A percentile compares a stretch with the other conserved stretches of the same genome.
Conservation (phyloP, 1,140 invertebrate genomes). For the Vanessa tameamea region DNA sequence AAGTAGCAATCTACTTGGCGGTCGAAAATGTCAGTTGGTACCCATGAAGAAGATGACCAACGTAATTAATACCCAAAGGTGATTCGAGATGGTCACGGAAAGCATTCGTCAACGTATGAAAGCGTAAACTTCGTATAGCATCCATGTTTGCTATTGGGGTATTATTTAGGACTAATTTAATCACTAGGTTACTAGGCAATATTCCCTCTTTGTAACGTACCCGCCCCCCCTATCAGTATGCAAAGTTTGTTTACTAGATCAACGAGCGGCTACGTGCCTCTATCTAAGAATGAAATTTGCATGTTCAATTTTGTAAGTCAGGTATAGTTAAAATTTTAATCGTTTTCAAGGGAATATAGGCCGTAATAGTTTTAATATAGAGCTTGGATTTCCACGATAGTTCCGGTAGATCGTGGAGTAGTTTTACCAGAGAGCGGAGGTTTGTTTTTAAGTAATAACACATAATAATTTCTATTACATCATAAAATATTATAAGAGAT, state of each 20-base stretch:
- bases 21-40: too few relatives aligned
- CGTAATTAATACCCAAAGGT: too few relatives aligned
- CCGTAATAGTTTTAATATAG: background rate
- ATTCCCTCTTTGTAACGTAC: constrained; percentile 1
- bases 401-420: background rate
- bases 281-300: constrained; percentile 37
- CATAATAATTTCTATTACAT: background rate
- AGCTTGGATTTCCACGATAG: background rate
- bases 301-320: constrained; percentile 31
- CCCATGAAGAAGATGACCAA: too few relatives aligned
- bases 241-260: constrained; percentile 38
- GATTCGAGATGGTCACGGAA: too few relatives aligned
- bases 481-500: background rate
- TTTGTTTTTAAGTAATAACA: constrained; percentile 4
- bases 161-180: constrained; percentile 8
- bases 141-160: background rate
- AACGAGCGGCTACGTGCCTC: constrained; percentile 29
- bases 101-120: too few relatives aligned
- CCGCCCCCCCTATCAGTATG: constrained; percentile 26
- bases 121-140: too few relatives aligned
- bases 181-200: background rate
- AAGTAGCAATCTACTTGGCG: too few relatives aligned
- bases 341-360: constrained; percentile 1
- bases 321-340: constrained; percentile 26
- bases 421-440: constrained; percentile 10